phyloP scores from a whole-genome alignment of 2,888 invertebrate genomes.

The Lasioglossum morio region DNA sequence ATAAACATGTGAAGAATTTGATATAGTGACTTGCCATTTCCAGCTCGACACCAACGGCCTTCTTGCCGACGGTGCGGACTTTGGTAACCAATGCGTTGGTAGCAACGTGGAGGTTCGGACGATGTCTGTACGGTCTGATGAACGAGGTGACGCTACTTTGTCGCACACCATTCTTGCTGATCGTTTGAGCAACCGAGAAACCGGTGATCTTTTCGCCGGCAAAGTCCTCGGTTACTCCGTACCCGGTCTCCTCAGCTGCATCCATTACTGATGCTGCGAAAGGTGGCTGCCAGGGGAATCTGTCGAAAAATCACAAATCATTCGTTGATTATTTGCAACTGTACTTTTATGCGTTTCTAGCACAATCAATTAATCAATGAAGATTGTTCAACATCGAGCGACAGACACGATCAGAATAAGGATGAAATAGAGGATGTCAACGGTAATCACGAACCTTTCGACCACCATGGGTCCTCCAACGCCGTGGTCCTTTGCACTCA shows the following conservation, averaged over 20 bases:
- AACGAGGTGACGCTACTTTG: slow-evolving; percentile 87
- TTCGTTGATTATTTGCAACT: background rate
- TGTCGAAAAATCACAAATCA: slow-evolving; percentile 48
- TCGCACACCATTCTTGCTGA: slow-evolving; percentile 87
- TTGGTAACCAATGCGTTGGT: slow-evolving; percentile 87
- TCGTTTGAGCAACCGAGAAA: slow-evolving; percentile 88
- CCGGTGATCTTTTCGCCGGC: slow-evolving; percentile 88
- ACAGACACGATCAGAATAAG: background rate
- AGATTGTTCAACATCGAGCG: background rate
- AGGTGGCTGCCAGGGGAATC: slow-evolving; percentile 88
- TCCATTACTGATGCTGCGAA: slow-evolving; percentile 87
- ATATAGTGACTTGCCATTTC: slow-evolving; percentile 73
- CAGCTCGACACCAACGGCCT: slow-evolving; percentile 87
- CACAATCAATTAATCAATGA: too few relatives aligned
- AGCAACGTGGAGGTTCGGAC: slow-evolving; percentile 87
- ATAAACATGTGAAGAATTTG: background rate
- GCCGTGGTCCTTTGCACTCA: slow-evolving; percentile 87
- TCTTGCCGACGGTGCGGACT: slow-evolving; percentile 85
- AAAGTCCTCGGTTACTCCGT: slow-evolving; percentile 87
- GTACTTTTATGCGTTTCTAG: background rate
- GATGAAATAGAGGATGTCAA: background rate
- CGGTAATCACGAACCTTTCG: slow-evolving; percentile 73
- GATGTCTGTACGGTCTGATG: slow-evolving; percentile 86
- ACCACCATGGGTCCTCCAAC: slow-evolving; percentile 88
- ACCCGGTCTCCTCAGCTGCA: slow-evolving; percentile 88